Conservation (phyloP, 2,113 vertebrate species). For the Uria lomvia region DNA sequence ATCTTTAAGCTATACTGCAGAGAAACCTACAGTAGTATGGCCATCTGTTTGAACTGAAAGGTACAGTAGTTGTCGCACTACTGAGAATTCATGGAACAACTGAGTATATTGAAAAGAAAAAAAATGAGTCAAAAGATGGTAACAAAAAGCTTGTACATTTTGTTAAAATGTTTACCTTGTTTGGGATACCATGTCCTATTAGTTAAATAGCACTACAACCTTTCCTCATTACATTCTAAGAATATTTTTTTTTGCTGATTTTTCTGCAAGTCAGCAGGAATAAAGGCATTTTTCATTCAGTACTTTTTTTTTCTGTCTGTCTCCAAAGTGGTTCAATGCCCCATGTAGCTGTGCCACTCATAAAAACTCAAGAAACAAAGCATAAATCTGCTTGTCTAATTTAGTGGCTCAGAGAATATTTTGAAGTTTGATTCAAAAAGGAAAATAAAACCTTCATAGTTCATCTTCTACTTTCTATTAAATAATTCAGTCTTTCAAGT, state of each 20-base stretch:
- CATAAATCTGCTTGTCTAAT: neutral
- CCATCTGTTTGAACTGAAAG: conserved; percentile 36
- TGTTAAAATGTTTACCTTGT: neutral
- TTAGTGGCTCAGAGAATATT: neutral
- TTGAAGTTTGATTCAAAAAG: neutral
- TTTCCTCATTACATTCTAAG: neutral
- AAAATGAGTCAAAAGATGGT: neutral
- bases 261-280: neutral
- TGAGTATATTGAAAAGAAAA: neutral
- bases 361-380: neutral
- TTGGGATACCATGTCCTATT: neutral
- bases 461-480: neutral
- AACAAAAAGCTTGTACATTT: neutral
- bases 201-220: neutral
- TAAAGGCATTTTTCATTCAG: neutral
- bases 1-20: neutral
- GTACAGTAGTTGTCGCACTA: neutral
- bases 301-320: neutral
- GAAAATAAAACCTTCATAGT: neutral
- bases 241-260: neutral
- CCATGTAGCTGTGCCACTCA: neutral
- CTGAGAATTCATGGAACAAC: neutral
- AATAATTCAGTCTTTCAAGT: neutral
- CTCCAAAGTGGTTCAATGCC: neutral
- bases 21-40: neutral